Conservation (phyloP, 1,140 invertebrate species). For the Calliopsis andreniformis region DNA sequence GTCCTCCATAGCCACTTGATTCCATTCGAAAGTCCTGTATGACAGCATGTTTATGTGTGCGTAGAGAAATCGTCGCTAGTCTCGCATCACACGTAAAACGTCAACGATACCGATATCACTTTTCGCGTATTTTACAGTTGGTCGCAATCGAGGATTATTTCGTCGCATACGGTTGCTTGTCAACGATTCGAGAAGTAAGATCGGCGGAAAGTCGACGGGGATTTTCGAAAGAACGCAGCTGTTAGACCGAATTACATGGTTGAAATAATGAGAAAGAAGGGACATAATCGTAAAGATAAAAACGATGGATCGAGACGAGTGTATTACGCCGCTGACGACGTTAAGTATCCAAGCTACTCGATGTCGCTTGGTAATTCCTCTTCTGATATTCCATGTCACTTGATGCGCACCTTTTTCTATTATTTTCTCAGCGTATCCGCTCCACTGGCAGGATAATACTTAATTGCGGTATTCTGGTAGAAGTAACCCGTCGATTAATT, state of each 20-base stretch:
- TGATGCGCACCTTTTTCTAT: conserved; percentile 14
- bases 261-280: conserved; percentile 6
- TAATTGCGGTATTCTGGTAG: not conserved
- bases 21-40: not conserved
- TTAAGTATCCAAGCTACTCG: conserved; percentile 22
- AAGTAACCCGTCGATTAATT: conserved; percentile 33
- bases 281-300: conserved; percentile 13
- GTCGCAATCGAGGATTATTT: not conserved
- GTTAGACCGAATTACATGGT: conserved; percentile 33
- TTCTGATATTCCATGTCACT: conserved; percentile 13
- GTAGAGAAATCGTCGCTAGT: not conserved
- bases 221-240: conserved; percentile 7
- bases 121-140: not conserved
- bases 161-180: not conserved
- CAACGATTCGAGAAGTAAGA: not conserved
- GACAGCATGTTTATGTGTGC: not conserved
- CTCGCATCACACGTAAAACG: too few relatives aligned
- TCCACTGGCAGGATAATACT: not conserved
- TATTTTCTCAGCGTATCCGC: conserved; percentile 9
- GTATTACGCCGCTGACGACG: conserved; percentile 4
- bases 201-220: not conserved
- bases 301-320: conserved; percentile 6
- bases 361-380: conserved; percentile 17
- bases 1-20: not conserved
- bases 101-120: not conserved